Evolutionary conservation across 1,140 invertebrate genomes (phyloP), one percentile per base, ranked within the genome.

Genomic region (Temnothorax nylanderi): DNA sequence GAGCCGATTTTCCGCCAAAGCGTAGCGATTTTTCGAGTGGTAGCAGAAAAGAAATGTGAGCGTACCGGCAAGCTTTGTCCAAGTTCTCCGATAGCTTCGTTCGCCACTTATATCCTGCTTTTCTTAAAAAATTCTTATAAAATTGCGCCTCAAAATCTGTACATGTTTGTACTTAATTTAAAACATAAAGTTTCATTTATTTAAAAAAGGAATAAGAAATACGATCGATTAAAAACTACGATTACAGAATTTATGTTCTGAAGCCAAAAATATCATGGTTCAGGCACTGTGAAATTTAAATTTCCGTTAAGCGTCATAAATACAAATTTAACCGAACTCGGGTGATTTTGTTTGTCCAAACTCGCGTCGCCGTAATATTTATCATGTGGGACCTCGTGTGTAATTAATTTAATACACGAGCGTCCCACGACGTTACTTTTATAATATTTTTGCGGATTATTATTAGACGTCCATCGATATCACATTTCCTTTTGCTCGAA

Each of bases 401-500:
- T 69, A 71, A 81, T 71, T 82, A 82, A 72, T 82, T 44, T 16
- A 26, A 26, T 13, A 60, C 69, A 56, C 41, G 21, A 81, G 62
- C 60, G 34, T 81, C 21, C 77, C 77, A 44, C 64, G 80, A 34
- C 18, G 41, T 84, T 60, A 21, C 54, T 62, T 62, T 49, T 54
- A 49, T 60, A 47, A 56, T 75, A 75, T 11, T 74, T 84, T 82
- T 58, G 44, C 54, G 54, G 18, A 84, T 54, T 60, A 84, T 84
- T 75, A 74, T 84, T 75, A 84, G 80, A 54, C 71, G 56, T 74
- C 13, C 41, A 11, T 69, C 67, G 65, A 72, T 72, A 34, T 32
- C 37, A 37, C n/a, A 41, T 60, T 74, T 82, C 21, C 67, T 82
- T 82, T 72, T 72, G 80, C 67, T 74, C 69, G 67, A 47, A 49